These are phyloP conservation scores for Streblospio benedicti DNA, from an alignment of 1,140 invertebrate species.

Conservation along the genomic window DNA sequence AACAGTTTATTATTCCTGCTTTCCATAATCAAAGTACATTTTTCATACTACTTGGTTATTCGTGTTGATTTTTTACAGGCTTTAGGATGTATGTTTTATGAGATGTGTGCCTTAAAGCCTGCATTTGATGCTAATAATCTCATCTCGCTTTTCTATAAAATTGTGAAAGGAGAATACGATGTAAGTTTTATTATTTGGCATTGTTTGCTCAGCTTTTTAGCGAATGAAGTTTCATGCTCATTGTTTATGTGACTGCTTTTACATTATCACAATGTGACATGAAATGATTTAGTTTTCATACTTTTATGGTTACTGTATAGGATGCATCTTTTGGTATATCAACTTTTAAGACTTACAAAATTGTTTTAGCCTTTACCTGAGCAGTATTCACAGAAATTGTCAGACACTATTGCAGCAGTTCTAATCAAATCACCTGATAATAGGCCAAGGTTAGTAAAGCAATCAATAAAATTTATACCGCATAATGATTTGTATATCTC, in stretches of 20 bases:
- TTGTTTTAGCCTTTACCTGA: conserved; percentile 29
- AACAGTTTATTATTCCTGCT: too few relatives aligned
- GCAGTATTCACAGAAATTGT: conserved; percentile 26
- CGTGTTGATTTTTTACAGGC: conserved; percentile 27
- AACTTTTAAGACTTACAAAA: neutral
- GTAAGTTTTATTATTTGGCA: conserved; percentile 19
- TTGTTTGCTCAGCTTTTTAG: neutral
- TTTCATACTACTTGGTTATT: neutral
- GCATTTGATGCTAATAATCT: conserved; percentile 43
- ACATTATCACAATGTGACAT: neutral
- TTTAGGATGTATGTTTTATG: conserved; percentile 41
- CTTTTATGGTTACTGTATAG: neutral
- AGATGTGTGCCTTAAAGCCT: conserved; percentile 35
- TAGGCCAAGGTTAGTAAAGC: conserved; percentile 40
- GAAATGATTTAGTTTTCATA: neutral
- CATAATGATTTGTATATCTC: too few relatives aligned
- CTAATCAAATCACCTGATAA: conserved; percentile 37
- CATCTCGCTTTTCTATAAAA: conserved; percentile 40
- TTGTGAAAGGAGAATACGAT: conserved; percentile 39
- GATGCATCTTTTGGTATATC: neutral
- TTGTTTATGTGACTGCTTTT: conserved; percentile 1
- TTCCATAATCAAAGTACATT: too few relatives aligned
- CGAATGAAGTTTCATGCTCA: neutral
- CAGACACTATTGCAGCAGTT: conserved; percentile 26
- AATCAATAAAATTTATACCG: too few relatives aligned